A percentile compares a stretch with the other conserved stretches of the same genome.
phyloP scores from a whole-genome alignment of 2,797 vertebrate genomes.

The Melanitta fusca region DNA sequence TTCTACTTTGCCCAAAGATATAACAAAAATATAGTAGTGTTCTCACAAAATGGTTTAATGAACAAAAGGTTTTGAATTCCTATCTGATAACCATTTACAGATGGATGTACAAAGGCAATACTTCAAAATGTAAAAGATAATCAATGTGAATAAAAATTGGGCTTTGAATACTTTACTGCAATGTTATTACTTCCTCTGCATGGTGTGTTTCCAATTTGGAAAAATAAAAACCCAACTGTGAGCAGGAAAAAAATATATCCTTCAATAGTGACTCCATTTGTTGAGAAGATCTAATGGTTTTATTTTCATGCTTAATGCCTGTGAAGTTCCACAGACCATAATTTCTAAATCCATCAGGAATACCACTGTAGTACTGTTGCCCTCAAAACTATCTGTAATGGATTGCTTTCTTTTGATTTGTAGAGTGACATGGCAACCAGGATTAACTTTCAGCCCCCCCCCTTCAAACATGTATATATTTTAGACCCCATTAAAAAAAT shows the following conservation, averaged over 20 bases:
- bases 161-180: constrained; percentile 71
- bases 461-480: constrained; percentile 22
- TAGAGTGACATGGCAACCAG: constrained; percentile 63
- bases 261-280: constrained; percentile 62
- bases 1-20: background rate
- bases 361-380: constrained; percentile 29
- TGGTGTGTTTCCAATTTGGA: constrained; percentile 77
- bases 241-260: constrained; percentile 32
- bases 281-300: constrained; percentile 75
- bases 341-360: constrained; percentile 75
- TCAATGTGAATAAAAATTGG: constrained; percentile 72
- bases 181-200: constrained; percentile 73
- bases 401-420: constrained; percentile 77
- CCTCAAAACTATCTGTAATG: constrained; percentile 67
- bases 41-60: constrained; percentile 56
- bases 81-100: constrained; percentile 74
- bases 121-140: constrained; percentile 78
- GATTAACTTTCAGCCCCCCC: constrained; percentile 52
- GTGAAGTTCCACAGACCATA: constrained; percentile 71
- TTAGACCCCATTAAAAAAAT: constrained; percentile 68
- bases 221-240: constrained; percentile 62
- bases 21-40: constrained; percentile 40
- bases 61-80: constrained; percentile 52
- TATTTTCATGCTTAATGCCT: constrained; percentile 74
- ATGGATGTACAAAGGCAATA: constrained; percentile 70